These are phyloP conservation scores for Indicator maculatus DNA, from an alignment of 2,113 vertebrate species.

Conservation along the genomic window DNA sequence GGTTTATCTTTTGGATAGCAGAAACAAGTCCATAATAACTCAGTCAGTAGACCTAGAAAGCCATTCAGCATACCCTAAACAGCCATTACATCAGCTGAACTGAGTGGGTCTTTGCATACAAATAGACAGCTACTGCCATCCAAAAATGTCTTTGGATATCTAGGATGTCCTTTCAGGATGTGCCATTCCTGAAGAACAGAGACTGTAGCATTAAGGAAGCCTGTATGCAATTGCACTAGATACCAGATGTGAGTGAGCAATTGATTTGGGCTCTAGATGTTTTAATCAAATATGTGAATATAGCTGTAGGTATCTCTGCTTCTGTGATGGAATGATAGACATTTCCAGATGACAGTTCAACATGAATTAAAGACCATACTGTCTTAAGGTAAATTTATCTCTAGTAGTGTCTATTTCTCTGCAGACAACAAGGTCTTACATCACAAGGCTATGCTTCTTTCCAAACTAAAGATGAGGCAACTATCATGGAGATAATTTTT, in stretches of 20 bases:
- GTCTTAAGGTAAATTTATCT: not conserved
- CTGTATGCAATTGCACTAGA: not conserved
- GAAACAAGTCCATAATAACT: not conserved
- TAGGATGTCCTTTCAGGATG: not conserved
- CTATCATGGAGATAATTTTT: not conserved
- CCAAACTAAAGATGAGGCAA: not conserved
- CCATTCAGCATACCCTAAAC: not conserved
- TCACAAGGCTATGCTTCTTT: not conserved
- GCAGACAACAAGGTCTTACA: not conserved
- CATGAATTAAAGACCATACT: not conserved
- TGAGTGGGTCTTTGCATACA: not conserved
- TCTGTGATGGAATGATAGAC: not conserved
- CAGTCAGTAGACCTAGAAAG: not conserved
- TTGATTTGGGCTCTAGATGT: not conserved
- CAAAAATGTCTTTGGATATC: not conserved
- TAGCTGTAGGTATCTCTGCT: not conserved
- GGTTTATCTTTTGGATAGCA: not conserved
- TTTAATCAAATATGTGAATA: not conserved
- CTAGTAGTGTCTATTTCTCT: not conserved
- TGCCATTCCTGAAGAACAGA: not conserved
- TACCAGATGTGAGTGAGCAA: not conserved
- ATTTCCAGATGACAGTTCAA: not conserved
- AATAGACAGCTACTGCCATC: not conserved
- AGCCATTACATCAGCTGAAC: not conserved
- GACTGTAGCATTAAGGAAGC: not conserved